These are phyloP conservation scores for Agriopis marginaria DNA, from an alignment of 2,888 invertebrate species.

Conservation along the genomic window DNA sequence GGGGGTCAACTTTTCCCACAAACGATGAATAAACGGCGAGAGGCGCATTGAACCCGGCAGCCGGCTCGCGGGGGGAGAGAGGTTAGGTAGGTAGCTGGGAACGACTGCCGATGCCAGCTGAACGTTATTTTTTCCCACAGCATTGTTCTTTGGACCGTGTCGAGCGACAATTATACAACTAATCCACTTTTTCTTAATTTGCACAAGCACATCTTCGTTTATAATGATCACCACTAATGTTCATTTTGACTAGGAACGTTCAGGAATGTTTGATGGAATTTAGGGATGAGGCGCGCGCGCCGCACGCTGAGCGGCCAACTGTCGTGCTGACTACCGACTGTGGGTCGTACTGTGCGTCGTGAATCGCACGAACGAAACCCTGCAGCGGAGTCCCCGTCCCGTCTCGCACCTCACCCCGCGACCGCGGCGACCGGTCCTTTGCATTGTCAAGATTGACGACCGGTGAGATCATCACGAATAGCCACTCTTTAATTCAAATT, in stretches of 20 bases:
- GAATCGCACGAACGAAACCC: slow-evolving; percentile 79
- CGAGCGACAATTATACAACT: slow-evolving; percentile 68
- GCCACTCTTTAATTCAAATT: slow-evolving; percentile 67
- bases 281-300: slow-evolving; percentile 77
- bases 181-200: slow-evolving; percentile 65
- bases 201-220: slow-evolving; percentile 59
- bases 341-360: slow-evolving; percentile 67
- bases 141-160: slow-evolving; percentile 85
- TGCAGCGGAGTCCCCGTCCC: slow-evolving; percentile 72
- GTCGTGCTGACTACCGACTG: slow-evolving; percentile 73
- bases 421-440: slow-evolving; percentile 76
- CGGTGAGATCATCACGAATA: slow-evolving; percentile 82
- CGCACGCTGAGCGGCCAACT: slow-evolving; percentile 78
- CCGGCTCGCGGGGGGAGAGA: slow-evolving; percentile 81
- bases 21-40: slow-evolving; percentile 86
- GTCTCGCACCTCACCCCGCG: slow-evolving; percentile 65
- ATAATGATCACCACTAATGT: slow-evolving; percentile 58
- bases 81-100: slow-evolving; percentile 84
- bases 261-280: slow-evolving; percentile 67
- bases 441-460: slow-evolving; percentile 84
- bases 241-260: slow-evolving; percentile 72
- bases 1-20: slow-evolving; percentile 87
- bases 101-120: slow-evolving; percentile 85
- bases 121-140: slow-evolving; percentile 88
- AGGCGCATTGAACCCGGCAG: slow-evolving; percentile 86